Percentiles rank a stretch among this genome's conserved stretches.
Evolutionary conservation across 1,140 invertebrate genomes (phyloP).

Genomic region (Caerostris extrusa): DNA sequence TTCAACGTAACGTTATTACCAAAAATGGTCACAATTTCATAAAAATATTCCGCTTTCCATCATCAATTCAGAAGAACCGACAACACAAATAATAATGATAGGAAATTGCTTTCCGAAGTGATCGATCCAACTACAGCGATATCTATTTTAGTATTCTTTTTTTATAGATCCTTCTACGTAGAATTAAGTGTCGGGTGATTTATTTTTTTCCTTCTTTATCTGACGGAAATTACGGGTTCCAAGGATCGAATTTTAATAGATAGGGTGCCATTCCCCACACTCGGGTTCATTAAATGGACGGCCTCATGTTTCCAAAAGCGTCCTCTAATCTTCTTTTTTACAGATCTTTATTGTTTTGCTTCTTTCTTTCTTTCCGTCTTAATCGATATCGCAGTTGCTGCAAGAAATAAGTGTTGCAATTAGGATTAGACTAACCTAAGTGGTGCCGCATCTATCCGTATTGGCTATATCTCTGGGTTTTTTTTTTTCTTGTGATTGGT

Average conservation of each 20-base stretch:
- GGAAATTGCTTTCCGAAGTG: neutral
- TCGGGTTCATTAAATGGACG: neutral
- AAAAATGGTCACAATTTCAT: neutral
- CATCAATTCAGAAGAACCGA: neutral
- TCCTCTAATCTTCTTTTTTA: neutral
- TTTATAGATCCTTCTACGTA: neutral
- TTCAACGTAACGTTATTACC: too few species aligned
- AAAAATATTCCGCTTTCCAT: neutral
- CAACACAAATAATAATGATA: neutral
- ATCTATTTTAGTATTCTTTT: neutral
- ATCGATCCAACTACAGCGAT: neutral
- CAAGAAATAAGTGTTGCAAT: neutral
- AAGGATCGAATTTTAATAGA: neutral
- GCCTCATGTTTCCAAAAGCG: neutral
- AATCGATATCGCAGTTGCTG: neutral
- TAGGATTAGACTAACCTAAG: neutral
- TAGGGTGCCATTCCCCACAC: neutral
- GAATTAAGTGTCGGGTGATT: neutral
- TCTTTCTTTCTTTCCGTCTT: neutral
- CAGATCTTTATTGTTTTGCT: neutral
- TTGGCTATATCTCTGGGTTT: neutral
- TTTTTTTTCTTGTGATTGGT: neutral
- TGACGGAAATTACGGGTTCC: neutral
- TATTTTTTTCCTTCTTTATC: neutral
- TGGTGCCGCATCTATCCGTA: neutral